Base-by-base conservation (phyloP, 2,113 vertebrate species). In the Tautogolabrus adspersus region DNA sequence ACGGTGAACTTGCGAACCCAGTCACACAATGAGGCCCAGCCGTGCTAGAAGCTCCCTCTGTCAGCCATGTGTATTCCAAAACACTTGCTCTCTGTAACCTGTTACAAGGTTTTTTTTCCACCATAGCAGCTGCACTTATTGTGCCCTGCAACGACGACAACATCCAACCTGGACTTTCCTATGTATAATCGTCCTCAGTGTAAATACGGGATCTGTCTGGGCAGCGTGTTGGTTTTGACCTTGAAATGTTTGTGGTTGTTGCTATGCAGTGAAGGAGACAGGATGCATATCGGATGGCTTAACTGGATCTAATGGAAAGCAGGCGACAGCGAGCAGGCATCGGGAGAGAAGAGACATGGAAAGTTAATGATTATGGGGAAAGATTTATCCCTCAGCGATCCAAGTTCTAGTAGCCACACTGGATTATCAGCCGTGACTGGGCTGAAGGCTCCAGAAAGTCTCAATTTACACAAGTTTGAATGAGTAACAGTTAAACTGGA, bases 91-190 rank as follows among this genome's bases (percentile, higher is more conserved):
- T 79, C 37, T 22, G 6, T 73, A 76, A 87, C 66, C 77, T 76
- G 69, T 83, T 82, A 78, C 77, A 72, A 38, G 70, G 40, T 5
- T 77, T 81, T 77, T 81, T 86, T 90, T 85, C 89, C 82, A 80
- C 1, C 13, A 49, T 67, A 66, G 70, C 75, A 87, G 73, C 73
- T 66, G 77, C 19, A 49, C 65, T 76, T 65, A 61, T 49, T 79
- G 84, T 62, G 59, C 56, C 79, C 49, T 37, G 68, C 55, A 63
- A 83, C 75, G 67, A 82, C 63, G 51, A 16, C 57, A 68, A 56
- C 57, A 74, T 57, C 5, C 11, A 67, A 67, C 72, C 46, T 34
- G 66, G 67, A 81, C 61, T 44, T 79, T 87, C 76, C 76, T 66
- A 59, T 42, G 18, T 73, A 59, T 1, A 64, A 76, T 38, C 59